Evolutionary conservation across 2,113 vertebrate genomes (phyloP).

Genomic region (Pseudopipra pipra): DNA sequence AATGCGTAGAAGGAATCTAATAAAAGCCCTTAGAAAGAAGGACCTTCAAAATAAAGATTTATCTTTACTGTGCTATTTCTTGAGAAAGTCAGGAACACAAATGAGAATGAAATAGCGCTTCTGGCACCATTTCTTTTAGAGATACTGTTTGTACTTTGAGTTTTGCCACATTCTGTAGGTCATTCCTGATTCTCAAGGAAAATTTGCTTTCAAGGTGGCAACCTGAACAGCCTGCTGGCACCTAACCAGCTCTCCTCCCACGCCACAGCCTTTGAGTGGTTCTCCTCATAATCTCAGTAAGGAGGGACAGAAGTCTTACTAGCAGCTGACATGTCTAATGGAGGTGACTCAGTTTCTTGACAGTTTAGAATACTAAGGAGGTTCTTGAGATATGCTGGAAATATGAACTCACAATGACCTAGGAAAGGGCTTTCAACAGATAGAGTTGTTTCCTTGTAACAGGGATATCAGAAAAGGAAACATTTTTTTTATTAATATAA

Average conservation of each 20-base stretch:
- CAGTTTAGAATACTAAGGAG: background rate
- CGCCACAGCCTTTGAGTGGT: background rate
- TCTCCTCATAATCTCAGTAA: background rate
- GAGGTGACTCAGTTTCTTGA: background rate
- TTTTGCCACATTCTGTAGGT: background rate
- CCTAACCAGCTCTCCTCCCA: background rate
- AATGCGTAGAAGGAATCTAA: background rate
- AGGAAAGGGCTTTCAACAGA: background rate
- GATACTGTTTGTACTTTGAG: background rate
- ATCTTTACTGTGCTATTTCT: background rate
- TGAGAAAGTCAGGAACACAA: background rate
- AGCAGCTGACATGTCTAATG: background rate
- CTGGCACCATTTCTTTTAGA: background rate
- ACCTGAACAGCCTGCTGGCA: background rate
- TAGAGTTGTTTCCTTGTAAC: background rate
- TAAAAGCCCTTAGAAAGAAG: background rate
- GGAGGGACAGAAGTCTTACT: background rate
- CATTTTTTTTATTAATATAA: fast-evolving
- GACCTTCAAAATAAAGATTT: background rate
- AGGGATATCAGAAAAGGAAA: background rate
- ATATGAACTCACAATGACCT: background rate
- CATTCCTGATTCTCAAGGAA: background rate
- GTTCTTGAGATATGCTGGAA: background rate
- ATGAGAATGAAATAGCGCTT: background rate
- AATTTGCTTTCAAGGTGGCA: constrained; percentile 46